Evolutionary conservation across 2,797 vertebrate species (phyloP).

Genomic region (Orestias chungarensis): DNA sequence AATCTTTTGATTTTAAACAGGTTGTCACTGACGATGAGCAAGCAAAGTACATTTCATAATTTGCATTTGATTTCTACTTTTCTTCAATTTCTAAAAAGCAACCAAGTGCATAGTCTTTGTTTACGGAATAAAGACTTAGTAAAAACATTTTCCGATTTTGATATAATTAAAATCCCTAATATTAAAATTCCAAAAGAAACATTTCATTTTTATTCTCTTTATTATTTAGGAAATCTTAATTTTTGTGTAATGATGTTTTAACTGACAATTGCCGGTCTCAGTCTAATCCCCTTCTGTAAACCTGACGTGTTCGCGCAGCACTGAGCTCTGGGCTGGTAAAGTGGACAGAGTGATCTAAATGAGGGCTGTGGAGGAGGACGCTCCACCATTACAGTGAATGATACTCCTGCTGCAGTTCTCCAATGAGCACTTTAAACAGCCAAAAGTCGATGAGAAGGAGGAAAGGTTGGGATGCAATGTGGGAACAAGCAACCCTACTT

Average conservation of each 20-base stretch:
- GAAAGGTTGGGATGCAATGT: conserved; percentile 65
- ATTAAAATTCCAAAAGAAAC: background rate
- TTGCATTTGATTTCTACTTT: background rate
- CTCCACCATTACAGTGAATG: conserved; percentile 72
- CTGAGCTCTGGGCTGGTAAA: conserved; percentile 53
- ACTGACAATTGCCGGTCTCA: conserved; percentile 43
- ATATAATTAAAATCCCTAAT: background rate
- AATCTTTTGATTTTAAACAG: background rate
- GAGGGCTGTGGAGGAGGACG: conserved; percentile 76
- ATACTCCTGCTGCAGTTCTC: conserved; percentile 74
- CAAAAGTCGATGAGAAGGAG: conserved; percentile 67
- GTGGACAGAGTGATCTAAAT: conserved; percentile 74
- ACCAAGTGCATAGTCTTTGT: background rate
- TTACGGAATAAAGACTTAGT: background rate
- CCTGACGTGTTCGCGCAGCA: conserved; percentile 50
- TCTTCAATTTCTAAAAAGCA: background rate
- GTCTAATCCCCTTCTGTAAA: conserved; percentile 54
- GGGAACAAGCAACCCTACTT: conserved; percentile 71
- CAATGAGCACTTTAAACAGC: conserved; percentile 57
- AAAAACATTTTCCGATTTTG: too few relatives aligned
- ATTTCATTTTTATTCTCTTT: background rate
- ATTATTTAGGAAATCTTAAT: background rate
- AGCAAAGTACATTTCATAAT: background rate
- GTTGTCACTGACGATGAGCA: background rate
- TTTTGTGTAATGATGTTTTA: conserved; percentile 35